Evolutionary conservation across 2,113 vertebrate genomes (phyloP), one percentile per base, ranked within the genome.

Genomic region (Nyctibius bracteatus): DNA sequence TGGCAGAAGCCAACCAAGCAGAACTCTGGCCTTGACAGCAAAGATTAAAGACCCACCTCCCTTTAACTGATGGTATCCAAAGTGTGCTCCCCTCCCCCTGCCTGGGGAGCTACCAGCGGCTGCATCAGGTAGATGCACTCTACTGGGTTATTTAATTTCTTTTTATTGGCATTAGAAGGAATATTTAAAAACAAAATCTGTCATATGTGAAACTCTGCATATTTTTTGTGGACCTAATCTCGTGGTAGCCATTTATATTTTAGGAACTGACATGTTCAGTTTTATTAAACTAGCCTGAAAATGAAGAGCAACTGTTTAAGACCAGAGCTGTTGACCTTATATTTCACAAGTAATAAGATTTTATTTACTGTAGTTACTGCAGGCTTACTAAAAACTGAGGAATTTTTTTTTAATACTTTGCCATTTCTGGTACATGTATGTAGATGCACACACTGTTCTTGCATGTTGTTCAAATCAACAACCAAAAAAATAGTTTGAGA

Each of bases 231-330:
- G 87, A 85, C 83, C 31, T 30, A 14, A 59, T 94, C 93, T 96
- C 90, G 93, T 88, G 66, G 68, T 94, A 63, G 75, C 62, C 59
- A 90, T 95, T 97, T 89, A 91, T 97, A 94, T 96, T 96, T 97
- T 89, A 94, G 73, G 80, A 96, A 86, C 66, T 90, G 88, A 91
- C 89, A 96, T 70, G 57, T 86, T 97, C 68, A 80, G 67, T 97
- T 97, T 94, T 97, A 96, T 96, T 96, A 96, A 96, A 92, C 71
- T 87, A 72, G 80, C 51, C 82, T 96, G 86, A 96, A 87, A 96
- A 96, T 66, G 20, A 65, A 96, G 70, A 94, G 66, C 78, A 95
- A 71, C 66, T 94, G 89, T 97, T 97, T 88, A 85, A 92, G 78
- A 86, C 20, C 59, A 88, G 72, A 95, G 54, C 86, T 89, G 37